These are phyloP conservation scores for Dysmachus trigonus DNA, from an alignment of 2,888 invertebrate species.

Conservation along the genomic window DNA sequence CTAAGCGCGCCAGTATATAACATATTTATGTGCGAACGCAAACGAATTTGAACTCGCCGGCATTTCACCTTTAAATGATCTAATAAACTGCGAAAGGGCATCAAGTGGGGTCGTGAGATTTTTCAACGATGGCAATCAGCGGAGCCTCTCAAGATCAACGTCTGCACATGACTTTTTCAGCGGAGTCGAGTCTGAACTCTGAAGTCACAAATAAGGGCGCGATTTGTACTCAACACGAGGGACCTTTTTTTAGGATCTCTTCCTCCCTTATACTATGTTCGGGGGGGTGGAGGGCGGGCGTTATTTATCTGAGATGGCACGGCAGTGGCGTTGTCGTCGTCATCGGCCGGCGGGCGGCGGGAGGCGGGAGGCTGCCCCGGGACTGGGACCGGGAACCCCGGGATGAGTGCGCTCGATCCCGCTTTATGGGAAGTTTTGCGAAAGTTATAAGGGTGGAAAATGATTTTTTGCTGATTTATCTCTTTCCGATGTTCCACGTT, in stretches of 20 bases:
- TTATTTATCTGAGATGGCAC: slow-evolving; percentile 14
- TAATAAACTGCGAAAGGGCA: slow-evolving; percentile 38
- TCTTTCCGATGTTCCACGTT: slow-evolving; percentile 17
- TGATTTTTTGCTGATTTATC: slow-evolving; percentile 36
- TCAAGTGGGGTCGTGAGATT: slow-evolving; percentile 39
- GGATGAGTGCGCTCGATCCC: slow-evolving; percentile 17
- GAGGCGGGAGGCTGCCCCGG: no score
- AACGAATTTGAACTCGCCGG: slow-evolving; percentile 1
- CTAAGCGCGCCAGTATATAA: not conserved
- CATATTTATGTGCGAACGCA: slow-evolving; percentile 28
- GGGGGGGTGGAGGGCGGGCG: not conserved
- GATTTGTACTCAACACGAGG: slow-evolving; percentile 27
- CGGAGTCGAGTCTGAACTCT: no score
- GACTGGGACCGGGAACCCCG: not conserved
- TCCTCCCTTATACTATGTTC: no score
- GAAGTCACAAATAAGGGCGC: slow-evolving; percentile 33
- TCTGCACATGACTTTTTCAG: slow-evolving; percentile 32
- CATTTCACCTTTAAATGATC: slow-evolving; percentile 32
- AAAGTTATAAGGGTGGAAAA: slow-evolving; percentile 37
- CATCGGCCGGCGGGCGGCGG: not conserved
- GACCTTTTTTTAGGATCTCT: not conserved
- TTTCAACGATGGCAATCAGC: slow-evolving; percentile 40
- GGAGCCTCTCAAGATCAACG: slow-evolving; percentile 25
- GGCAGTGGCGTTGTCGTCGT: not conserved
- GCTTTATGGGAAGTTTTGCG: slow-evolving; percentile 27